A percentile compares a stretch with the other conserved stretches of the same genome.
These are phyloP conservation scores for Molorchus minor DNA, from an alignment of 2,888 invertebrate genomes.

Conservation along the genomic window DNA sequence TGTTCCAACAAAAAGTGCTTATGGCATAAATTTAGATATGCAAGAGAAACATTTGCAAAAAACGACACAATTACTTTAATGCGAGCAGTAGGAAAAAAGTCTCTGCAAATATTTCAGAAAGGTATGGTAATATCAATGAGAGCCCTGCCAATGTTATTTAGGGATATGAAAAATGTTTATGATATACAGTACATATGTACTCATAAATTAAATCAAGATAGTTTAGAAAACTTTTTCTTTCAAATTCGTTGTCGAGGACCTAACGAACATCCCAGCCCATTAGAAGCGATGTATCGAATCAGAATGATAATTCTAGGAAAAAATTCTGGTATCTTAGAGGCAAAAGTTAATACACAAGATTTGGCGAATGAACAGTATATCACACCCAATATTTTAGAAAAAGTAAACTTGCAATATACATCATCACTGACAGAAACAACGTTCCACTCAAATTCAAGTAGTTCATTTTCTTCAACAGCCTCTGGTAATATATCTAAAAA, in stretches of 20 bases:
- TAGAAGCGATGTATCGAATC: constrained; percentile 2
- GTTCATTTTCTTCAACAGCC: background rate
- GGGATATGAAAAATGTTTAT: background rate
- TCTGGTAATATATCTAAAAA: background rate
- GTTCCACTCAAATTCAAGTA: too few species aligned
- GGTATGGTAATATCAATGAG: constrained; percentile 7
- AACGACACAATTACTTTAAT: too few species aligned
- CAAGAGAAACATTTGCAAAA: too few species aligned
- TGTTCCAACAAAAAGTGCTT: constrained; percentile 24
- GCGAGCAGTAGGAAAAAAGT: constrained; percentile 14
- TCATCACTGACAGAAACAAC: too few species aligned
- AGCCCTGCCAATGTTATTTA: background rate
- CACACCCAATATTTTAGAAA: background rate
- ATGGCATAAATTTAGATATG: constrained; percentile 1
- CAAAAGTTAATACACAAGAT: background rate
- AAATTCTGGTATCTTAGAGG: constrained; percentile 9
- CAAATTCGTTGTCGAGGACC: constrained; percentile 10
- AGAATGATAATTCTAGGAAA: constrained; percentile 8
- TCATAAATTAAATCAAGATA: constrained; percentile 11
- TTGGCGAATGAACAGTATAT: background rate
- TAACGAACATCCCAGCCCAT: constrained; percentile 13
- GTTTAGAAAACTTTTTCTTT: constrained; percentile 8
- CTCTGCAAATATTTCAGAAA: constrained; percentile 27
- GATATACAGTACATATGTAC: constrained; percentile 7
- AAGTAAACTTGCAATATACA: too few species aligned